Conservation (phyloP, 2,797 vertebrate species). For the Hyperoplus lanceolatus region DNA sequence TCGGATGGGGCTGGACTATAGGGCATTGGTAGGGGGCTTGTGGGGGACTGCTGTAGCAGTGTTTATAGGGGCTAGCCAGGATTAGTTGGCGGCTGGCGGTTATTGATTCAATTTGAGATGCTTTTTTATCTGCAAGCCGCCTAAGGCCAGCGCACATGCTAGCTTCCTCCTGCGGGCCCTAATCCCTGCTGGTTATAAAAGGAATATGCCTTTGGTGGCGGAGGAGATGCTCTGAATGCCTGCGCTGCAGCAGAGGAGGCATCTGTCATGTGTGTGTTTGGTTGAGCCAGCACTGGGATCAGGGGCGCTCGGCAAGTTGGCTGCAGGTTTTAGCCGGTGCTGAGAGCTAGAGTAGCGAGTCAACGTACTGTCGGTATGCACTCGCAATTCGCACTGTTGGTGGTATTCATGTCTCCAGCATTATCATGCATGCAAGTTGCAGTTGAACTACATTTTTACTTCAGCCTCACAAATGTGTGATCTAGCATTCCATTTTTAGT, state of each 20-base stretch:
- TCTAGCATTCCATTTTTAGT: background rate
- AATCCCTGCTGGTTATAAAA: slow-evolving; percentile 81
- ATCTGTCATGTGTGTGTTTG: slow-evolving; percentile 80
- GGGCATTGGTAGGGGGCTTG: slow-evolving; percentile 58
- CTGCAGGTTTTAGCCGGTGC: slow-evolving; percentile 78
- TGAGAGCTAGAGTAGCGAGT: slow-evolving; percentile 70
- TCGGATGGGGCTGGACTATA: slow-evolving; percentile 50
- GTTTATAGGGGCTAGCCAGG: slow-evolving; percentile 74
- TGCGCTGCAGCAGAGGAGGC: slow-evolving; percentile 78
- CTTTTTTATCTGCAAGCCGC: slow-evolving; percentile 82
- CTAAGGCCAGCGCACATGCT: slow-evolving; percentile 76
- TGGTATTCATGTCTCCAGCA: slow-evolving; percentile 35
- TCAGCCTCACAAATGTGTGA: background rate
- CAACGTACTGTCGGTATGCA: slow-evolving; percentile 60
- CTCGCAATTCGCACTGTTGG: slow-evolving; percentile 48
- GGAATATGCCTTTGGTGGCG: slow-evolving; percentile 79
- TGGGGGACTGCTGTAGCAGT: slow-evolving; percentile 57
- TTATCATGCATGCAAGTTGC: slow-evolving; percentile 33
- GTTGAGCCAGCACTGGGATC: slow-evolving; percentile 73
- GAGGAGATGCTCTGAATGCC: slow-evolving; percentile 80
- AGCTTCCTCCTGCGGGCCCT: slow-evolving; percentile 75
- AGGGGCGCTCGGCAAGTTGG: slow-evolving; percentile 69
- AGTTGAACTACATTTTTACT: slow-evolving; percentile 19
- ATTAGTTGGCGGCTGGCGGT: slow-evolving; percentile 81
- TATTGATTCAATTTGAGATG: slow-evolving; percentile 87